Evolutionary conservation across 2,888 invertebrate species (phyloP).

Genomic region (Trachelus stipa): DNA sequence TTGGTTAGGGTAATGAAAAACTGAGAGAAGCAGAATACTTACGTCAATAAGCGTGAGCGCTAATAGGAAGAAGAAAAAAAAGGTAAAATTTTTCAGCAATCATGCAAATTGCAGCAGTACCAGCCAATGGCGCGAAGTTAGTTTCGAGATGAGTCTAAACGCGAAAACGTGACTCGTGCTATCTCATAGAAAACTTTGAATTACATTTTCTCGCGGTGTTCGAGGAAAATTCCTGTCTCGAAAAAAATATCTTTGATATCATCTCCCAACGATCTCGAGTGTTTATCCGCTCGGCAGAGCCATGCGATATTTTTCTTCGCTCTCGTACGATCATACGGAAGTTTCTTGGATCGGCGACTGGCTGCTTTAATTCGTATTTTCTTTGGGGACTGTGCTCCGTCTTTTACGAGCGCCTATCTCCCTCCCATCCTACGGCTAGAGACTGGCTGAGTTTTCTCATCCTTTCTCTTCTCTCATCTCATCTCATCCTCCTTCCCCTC

Average conservation of each 20-base stretch:
- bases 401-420: slow-evolving; percentile 55
- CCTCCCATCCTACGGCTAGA: slow-evolving; percentile 4
- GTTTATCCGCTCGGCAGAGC: background rate
- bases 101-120: background rate
- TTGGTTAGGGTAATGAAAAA: background rate
- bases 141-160: background rate
- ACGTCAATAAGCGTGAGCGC: background rate
- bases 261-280: background rate
- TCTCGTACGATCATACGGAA: slow-evolving; percentile 39
- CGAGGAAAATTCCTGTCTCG: background rate
- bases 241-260: background rate
- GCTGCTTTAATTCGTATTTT: slow-evolving; percentile 63
- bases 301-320: background rate
- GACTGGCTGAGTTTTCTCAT: slow-evolving; percentile 17
- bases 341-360: slow-evolving; percentile 44
- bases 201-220: background rate
- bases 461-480: slow-evolving; percentile 30
- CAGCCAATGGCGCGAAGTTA: background rate
- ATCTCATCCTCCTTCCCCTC: slow-evolving; percentile 32
- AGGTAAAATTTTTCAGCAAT: background rate
- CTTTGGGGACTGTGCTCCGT: slow-evolving; percentile 55
- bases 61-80: background rate
- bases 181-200: background rate
- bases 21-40: background rate
- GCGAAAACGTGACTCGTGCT: background rate